Evolutionary conservation across 2,888 invertebrate genomes (phyloP).

Genomic region (Lypha dubia): DNA sequence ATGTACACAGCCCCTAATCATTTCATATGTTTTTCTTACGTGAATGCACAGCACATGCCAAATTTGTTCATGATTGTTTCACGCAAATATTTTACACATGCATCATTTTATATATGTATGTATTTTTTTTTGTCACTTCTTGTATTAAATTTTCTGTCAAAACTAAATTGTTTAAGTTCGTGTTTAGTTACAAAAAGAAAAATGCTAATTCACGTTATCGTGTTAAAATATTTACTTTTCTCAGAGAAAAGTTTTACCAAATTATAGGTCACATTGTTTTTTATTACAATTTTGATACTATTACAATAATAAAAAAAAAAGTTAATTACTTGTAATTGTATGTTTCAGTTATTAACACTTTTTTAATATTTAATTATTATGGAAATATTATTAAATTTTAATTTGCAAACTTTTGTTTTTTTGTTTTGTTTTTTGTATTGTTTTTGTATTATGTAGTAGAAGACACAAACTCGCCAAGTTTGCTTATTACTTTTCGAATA

Average conservation of each 20-base stretch:
- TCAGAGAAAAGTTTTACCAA: constrained; percentile 5
- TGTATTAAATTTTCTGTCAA: not conserved
- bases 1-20: too few species aligned
- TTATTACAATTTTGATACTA: not conserved
- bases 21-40: too few species aligned
- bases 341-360: constrained; percentile 25
- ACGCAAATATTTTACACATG: too few species aligned
- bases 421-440: not conserved
- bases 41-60: too few species aligned
- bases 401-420: not conserved
- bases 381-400: not conserved
- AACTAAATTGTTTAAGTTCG: constrained; percentile 7
- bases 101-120: too few species aligned
- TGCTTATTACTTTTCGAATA: constrained; percentile 3
- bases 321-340: constrained; percentile 9
- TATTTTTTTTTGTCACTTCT: too few species aligned
- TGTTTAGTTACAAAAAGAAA: not conserved
- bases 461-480: constrained; percentile 8
- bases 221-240: constrained; percentile 12
- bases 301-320: not conserved
- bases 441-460: too few species aligned
- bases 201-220: constrained; percentile 28
- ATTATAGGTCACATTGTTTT: constrained; percentile 7
- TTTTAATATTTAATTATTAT: not conserved
- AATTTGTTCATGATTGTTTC: too few species aligned